Evolutionary conservation across 35 echinoderm and acorn worm species (phyloP).

Genomic region (Diadema setosum): DNA sequence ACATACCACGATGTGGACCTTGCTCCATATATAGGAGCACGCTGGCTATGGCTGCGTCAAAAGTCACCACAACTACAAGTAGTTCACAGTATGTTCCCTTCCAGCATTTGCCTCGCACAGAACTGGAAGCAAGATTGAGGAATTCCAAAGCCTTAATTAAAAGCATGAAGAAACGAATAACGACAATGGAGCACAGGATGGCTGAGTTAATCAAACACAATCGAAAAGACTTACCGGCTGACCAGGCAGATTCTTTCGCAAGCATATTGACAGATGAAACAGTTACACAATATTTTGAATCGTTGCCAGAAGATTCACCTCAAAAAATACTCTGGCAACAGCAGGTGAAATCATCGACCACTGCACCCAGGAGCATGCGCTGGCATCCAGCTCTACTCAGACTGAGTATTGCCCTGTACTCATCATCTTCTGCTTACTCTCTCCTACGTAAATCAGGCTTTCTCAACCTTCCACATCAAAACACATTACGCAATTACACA

Average conservation of each 20-base stretch:
- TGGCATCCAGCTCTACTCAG: slow-evolving; percentile 70
- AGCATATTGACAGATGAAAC: background rate
- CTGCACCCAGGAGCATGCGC: slow-evolving; percentile 36
- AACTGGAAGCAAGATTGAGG: background rate
- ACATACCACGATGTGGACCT: background rate
- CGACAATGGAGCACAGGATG: background rate
- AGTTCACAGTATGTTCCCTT: background rate
- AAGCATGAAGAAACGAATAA: background rate
- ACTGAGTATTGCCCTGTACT: slow-evolving; percentile 56
- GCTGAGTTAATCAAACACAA: background rate
- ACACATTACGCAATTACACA: slow-evolving; percentile 51
- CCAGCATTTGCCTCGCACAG: background rate
- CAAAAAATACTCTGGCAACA: slow-evolving; percentile 47
- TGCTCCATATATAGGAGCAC: background rate
- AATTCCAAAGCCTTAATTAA: background rate
- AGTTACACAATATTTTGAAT: background rate
- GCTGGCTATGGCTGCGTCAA: background rate
- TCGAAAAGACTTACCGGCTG: background rate
- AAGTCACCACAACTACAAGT: background rate
- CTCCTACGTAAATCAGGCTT: slow-evolving; percentile 30
- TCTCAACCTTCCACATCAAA: slow-evolving; percentile 42
- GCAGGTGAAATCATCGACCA: slow-evolving; percentile 23
- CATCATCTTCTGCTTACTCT: slow-evolving; percentile 41
- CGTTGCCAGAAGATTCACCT: background rate
- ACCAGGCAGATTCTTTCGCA: background rate